These are phyloP conservation scores for Tryphoninae sp. DNA, from an alignment of 2,888 invertebrate genomes.

Conservation along the genomic window DNA sequence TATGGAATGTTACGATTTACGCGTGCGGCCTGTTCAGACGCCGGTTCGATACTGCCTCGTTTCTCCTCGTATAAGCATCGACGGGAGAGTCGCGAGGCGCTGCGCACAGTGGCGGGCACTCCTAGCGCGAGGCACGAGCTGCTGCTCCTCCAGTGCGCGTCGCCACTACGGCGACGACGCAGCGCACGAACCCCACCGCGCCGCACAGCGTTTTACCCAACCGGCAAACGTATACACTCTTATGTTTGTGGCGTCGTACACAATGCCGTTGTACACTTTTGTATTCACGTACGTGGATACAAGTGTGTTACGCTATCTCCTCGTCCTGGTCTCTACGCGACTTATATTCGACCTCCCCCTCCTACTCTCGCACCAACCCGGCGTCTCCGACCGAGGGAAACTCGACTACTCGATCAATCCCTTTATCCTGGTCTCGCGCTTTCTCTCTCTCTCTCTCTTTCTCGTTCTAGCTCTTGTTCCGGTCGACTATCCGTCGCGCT, in stretches of 20 bases:
- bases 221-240: slow-evolving; percentile 55
- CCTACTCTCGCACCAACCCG: slow-evolving; percentile 47
- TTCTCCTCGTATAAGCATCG: slow-evolving; percentile 55
- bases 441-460: slow-evolving; percentile 2
- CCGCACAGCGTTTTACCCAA: slow-evolving; percentile 67
- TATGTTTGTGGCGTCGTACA: neutral
- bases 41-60: slow-evolving; percentile 80
- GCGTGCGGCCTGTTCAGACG: slow-evolving; percentile 73
- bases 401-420: slow-evolving; percentile 70
- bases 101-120: slow-evolving; percentile 52
- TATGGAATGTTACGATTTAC: slow-evolving; percentile 69
- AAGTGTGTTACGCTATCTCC: slow-evolving; percentile 20
- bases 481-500: slow-evolving; percentile 44
- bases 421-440: slow-evolving; percentile 67
- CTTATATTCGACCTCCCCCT: slow-evolving; percentile 18
- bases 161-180: slow-evolving; percentile 63
- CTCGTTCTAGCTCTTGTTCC: slow-evolving; percentile 4
- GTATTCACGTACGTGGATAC: neutral
- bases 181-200: slow-evolving; percentile 61
- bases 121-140: slow-evolving; percentile 44
- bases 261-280: slow-evolving; percentile 1
- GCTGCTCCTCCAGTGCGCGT: slow-evolving; percentile 58
- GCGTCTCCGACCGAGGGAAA: slow-evolving; percentile 52
- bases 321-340: slow-evolving; percentile 50
- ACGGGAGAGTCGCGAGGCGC: slow-evolving; percentile 22